Conservation (phyloP, 2,888 invertebrate genomes). For the Acheta domesticus region DNA sequence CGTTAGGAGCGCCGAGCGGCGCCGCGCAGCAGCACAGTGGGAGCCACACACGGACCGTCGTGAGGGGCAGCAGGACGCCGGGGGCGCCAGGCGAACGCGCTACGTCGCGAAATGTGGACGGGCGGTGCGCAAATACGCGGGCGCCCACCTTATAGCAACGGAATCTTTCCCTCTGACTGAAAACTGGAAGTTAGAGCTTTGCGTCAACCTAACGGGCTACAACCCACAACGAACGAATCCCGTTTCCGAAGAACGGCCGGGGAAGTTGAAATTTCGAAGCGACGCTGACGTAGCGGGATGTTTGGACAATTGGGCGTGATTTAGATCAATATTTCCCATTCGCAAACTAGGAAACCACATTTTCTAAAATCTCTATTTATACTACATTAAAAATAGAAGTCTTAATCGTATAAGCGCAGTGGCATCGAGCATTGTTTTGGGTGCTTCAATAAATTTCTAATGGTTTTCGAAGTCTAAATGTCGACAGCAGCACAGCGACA, state of each 20-base stretch:
- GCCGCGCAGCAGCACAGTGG: background rate
- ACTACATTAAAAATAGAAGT: background rate
- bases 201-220: constrained; percentile 6
- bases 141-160: background rate
- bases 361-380: background rate
- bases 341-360: background rate
- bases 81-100: background rate
- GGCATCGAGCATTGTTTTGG: background rate
- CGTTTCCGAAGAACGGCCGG: background rate
- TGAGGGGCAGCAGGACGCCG: background rate
- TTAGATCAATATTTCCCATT: background rate
- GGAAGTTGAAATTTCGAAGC: background rate
- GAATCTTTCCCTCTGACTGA: background rate
- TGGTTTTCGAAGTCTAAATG: background rate
- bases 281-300: background rate
- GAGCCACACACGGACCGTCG: background rate
- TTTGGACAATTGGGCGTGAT: background rate
- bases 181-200: constrained; percentile 18
- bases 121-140: background rate
- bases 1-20: background rate
- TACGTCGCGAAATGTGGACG: background rate
- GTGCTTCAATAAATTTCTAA: background rate
- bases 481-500: constrained; percentile 18
- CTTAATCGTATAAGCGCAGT: background rate
- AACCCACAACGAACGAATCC: background rate